Percentiles rank a stretch among this genome's conserved stretches.
Conservation (phyloP, 2,113 vertebrate genomes). For the Nettapus auritus region DNA sequence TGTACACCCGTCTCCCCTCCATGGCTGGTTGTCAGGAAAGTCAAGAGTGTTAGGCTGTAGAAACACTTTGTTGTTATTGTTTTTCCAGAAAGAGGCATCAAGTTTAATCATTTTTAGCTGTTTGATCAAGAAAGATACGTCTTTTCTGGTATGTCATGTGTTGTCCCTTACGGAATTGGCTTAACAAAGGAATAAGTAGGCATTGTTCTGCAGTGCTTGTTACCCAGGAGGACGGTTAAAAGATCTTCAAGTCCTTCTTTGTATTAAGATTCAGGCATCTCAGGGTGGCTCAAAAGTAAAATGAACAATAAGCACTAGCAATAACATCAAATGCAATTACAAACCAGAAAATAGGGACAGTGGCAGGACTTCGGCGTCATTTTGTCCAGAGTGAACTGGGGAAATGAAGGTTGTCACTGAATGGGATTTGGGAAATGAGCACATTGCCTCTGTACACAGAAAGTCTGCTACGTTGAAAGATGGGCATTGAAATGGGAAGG, state of each 20-base stretch:
- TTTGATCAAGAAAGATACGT: neutral
- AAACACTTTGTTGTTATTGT: neutral
- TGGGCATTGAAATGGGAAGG: neutral
- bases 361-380: neutral
- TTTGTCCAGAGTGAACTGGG: neutral
- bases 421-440: neutral
- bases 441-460: neutral
- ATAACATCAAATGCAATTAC: neutral
- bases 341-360: neutral
- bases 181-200: neutral
- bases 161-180: neutral
- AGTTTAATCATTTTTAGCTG: neutral
- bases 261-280: neutral
- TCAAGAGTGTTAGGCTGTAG: neutral
- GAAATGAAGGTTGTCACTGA: neutral
- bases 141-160: neutral
- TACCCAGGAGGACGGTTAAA: neutral
- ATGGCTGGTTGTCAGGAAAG: neutral
- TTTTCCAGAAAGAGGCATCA: neutral
- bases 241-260: neutral
- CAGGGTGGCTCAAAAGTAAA: neutral
- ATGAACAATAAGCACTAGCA: neutral
- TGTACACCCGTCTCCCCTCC: neutral
- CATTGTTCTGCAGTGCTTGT: neutral
- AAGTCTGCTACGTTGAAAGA: neutral